Percentiles rank a stretch among this genome's conserved stretches.
Evolutionary conservation across 2,797 vertebrate genomes (phyloP).

Genomic region (Dryobates pubescens): DNA sequence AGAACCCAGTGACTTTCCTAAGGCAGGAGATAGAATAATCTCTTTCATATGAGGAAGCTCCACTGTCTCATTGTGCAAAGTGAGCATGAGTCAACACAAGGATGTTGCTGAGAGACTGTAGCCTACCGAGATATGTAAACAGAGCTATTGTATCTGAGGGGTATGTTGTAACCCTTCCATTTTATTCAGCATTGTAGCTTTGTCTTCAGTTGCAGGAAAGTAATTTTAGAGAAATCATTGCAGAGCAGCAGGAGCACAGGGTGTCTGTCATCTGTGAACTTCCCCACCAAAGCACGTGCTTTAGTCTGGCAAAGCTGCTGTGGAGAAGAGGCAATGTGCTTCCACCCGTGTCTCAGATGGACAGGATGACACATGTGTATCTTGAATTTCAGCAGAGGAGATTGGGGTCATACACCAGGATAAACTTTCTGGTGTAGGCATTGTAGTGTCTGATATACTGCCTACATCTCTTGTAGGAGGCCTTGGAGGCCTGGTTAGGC

Average conservation of each 20-base stretch:
- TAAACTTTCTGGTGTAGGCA: neutral
- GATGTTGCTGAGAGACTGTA: constrained; percentile 7
- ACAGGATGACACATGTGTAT: neutral
- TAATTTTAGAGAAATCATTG: neutral
- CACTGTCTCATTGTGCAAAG: constrained; percentile 37
- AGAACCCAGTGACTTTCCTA: constrained; percentile 21
- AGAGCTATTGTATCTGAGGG: neutral
- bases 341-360: neutral
- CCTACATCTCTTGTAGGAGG: neutral
- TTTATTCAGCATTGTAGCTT: neutral
- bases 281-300: rapidly evolving
- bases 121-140: neutral
- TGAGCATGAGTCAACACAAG: constrained; percentile 16
- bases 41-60: constrained; percentile 21
- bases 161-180: constrained; percentile 24
- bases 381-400: neutral
- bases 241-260: neutral
- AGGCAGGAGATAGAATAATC: constrained; percentile 20
- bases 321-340: neutral
- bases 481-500: neutral
- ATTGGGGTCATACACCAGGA: neutral
- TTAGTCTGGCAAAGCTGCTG: neutral
- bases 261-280: neutral
- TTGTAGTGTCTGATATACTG: neutral
- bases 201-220: neutral